A percentile compares a stretch with the other conserved stretches of the same genome.
These are phyloP conservation scores for Balaenoptera acutorostrata DNA, from an alignment of 2,113 vertebrate species.

Conservation along the genomic window DNA sequence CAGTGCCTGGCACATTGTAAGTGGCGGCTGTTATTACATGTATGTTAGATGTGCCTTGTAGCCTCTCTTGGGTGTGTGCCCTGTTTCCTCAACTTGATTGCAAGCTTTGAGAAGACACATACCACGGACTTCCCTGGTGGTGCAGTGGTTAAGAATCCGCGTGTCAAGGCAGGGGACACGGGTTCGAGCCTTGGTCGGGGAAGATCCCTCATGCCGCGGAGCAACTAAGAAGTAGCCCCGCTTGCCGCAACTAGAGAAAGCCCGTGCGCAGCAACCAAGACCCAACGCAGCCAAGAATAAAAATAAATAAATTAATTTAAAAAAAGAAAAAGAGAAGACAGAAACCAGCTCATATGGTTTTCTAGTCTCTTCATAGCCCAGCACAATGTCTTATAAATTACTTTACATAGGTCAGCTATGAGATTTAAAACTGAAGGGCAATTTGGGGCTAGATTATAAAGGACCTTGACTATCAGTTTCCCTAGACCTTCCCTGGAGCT, in stretches of 20 bases:
- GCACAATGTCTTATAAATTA: background rate
- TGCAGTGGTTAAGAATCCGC: no score
- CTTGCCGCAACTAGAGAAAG: no score
- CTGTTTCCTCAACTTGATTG: background rate
- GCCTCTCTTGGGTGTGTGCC: background rate
- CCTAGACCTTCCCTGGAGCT: background rate
- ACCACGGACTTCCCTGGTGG: background rate
- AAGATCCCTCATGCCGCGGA: no score
- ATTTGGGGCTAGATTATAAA: constrained; percentile 2
- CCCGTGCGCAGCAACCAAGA: no score
- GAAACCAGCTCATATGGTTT: background rate
- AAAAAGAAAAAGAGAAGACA: background rate
- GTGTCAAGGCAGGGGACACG: no score
- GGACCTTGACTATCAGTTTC: constrained; percentile 1
- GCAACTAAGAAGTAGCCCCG: no score
- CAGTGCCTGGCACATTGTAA: background rate
- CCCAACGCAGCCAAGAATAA: no score
- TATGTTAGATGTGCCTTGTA: background rate
- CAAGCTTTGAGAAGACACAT: background rate
- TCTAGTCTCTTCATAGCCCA: background rate
- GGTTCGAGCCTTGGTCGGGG: no score
- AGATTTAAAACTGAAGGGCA: background rate
- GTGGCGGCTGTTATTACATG: background rate
- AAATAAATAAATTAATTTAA: no score
- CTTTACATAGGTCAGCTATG: background rate